These are phyloP conservation scores for Pteromalus puparum DNA, from an alignment of 1,140 invertebrate genomes.

Conservation along the genomic window DNA sequence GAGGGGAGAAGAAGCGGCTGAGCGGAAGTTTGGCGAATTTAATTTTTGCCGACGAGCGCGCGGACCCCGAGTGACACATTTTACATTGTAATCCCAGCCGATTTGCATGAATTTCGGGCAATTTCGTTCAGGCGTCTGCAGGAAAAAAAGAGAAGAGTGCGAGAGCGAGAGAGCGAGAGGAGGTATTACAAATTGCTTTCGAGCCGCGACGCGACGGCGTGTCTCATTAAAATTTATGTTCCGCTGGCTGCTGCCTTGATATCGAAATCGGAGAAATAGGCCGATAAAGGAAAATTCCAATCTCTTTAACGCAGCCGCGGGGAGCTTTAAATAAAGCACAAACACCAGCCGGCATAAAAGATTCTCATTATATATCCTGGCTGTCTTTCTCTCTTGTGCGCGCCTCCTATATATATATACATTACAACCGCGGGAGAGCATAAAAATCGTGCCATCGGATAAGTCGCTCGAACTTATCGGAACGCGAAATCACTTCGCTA, in stretches of 20 bases:
- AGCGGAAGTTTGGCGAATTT: conserved; percentile 18
- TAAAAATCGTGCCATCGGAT: conserved; percentile 13
- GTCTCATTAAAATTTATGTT: conserved; percentile 35
- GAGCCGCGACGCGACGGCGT: not conserved
- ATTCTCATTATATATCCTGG: conserved; percentile 34
- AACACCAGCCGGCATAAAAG: conserved; percentile 20
- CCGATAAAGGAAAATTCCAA: conserved; percentile 16
- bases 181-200: not conserved
- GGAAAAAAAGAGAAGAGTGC: conserved; percentile 3
- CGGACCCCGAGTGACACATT: conserved; percentile 1
- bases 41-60: conserved; percentile 15
- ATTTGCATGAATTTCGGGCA: conserved; percentile 33
- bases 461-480: conserved; percentile 40
- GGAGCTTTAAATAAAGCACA: not conserved
- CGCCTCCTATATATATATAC: not conserved
- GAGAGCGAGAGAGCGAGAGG: not conserved
- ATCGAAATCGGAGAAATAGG: conserved; percentile 16
- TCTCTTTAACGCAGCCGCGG: conserved; percentile 16
- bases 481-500: conserved; percentile 21
- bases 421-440: not conserved
- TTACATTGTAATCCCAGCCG: conserved; percentile 30
- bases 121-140: not conserved
- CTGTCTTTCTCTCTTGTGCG: not conserved
- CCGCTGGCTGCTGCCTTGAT: not conserved
- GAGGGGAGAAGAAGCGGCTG: too few species aligned